Conservation (phyloP, 2,797 vertebrate species). For the Poecilia velifera region DNA sequence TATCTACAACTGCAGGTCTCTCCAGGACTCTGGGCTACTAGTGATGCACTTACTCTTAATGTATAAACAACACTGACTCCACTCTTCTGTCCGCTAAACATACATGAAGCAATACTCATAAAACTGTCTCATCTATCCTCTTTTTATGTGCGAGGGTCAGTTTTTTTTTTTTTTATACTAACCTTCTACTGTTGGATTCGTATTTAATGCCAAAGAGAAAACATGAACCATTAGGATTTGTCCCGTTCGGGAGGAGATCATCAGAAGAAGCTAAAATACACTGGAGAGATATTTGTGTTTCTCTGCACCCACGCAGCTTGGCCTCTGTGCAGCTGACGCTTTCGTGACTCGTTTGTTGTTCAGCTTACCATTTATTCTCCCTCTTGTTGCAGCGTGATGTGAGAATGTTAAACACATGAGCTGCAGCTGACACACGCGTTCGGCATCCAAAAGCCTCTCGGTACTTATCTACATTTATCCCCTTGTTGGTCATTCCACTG, state of each 20-base stretch:
- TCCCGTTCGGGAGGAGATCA: slow-evolving; percentile 10
- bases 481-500: neutral
- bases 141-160: neutral
- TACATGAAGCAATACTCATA: slow-evolving; percentile 4
- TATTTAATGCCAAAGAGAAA: slow-evolving; percentile 6
- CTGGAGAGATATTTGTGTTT: slow-evolving; percentile 37
- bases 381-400: slow-evolving; percentile 8
- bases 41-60: neutral
- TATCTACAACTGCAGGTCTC: neutral
- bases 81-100: neutral
- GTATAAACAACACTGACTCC: neutral
- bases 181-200: slow-evolving; percentile 9
- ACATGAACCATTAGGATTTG: slow-evolving; percentile 22
- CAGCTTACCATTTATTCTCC: slow-evolving; percentile 14
- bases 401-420: neutral
- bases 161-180: slow-evolving; percentile 3
- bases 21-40: neutral
- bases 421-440: neutral
- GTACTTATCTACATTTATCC: neutral
- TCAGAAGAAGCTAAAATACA: neutral
- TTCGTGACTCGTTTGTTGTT: slow-evolving; percentile 37
- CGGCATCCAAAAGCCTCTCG: slow-evolving; percentile 8
- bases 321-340: slow-evolving; percentile 33
- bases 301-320: slow-evolving; percentile 55
- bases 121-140: neutral